Evolutionary conservation across 2,888 invertebrate species (phyloP).

Genomic region (Clistopyga incitator): DNA sequence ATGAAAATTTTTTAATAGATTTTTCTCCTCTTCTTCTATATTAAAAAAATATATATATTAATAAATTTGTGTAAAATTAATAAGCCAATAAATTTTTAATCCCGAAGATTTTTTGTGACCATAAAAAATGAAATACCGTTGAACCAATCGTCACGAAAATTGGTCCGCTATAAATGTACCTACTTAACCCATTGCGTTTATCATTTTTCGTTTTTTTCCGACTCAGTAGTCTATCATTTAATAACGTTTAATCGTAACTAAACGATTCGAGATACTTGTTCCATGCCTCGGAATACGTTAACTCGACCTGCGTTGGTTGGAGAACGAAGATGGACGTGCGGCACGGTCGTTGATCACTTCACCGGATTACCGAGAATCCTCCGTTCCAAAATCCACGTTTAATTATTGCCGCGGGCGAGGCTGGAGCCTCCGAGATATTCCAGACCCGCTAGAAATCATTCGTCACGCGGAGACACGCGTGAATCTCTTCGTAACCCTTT

Average conservation of each 20-base stretch:
- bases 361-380: slow-evolving; percentile 44
- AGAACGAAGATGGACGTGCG: slow-evolving; percentile 48
- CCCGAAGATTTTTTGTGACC: no score
- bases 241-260: slow-evolving; percentile 22
- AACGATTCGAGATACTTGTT: slow-evolving; percentile 36
- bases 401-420: slow-evolving; percentile 66
- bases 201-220: slow-evolving; percentile 43
- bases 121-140: no score
- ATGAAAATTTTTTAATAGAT: no score
- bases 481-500: slow-evolving; percentile 39
- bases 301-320: background rate
- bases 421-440: slow-evolving; percentile 30
- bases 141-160: no score
- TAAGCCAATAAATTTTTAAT: no score
- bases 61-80: no score
- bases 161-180: no score
- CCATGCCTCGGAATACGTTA: background rate
- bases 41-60: no score
- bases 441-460: slow-evolving; percentile 53
- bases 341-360: slow-evolving; percentile 27
- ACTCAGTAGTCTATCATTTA: slow-evolving; percentile 28
- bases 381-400: slow-evolving; percentile 67
- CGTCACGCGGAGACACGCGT: slow-evolving; percentile 50
- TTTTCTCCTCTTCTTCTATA: no score
- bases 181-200: no score